Evolutionary conservation across 1,140 invertebrate species (phyloP).

Genomic region (Neotoxoptera formosana): DNA sequence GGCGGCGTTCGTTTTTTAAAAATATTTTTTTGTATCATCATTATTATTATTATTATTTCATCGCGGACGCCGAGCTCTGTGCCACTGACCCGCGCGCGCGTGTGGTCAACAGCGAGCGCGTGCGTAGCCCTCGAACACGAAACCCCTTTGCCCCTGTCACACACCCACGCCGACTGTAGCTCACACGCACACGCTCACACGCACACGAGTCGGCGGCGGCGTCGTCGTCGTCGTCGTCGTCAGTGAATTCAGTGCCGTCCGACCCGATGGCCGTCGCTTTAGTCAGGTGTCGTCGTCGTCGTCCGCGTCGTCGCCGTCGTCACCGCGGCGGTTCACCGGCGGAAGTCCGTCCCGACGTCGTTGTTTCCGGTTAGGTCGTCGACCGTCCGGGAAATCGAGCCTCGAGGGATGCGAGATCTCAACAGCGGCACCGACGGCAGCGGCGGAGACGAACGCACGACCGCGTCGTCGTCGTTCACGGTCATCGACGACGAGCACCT

Average conservation of each 20-base stretch:
- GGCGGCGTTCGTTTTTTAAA: neutral
- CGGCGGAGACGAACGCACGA: neutral
- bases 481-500: conserved; percentile 59
- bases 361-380: neutral
- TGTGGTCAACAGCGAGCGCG: conserved; percentile 12
- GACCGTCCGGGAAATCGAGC: neutral
- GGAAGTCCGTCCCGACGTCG: neutral
- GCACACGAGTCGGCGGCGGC: neutral
- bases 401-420: neutral
- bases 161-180: neutral
- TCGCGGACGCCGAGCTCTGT: too few relatives aligned
- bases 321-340: neutral
- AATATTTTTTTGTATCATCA: neutral
- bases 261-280: conserved; percentile 22
- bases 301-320: neutral
- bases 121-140: conserved; percentile 1
- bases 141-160: neutral
- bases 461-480: conserved; percentile 35
- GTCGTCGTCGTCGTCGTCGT: neutral
- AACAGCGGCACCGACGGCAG: neutral
- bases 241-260: conserved; percentile 22
- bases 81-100: conserved; percentile 46
- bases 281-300: neutral
- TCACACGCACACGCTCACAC: neutral
- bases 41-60: neutral